phyloP scores from a whole-genome alignment of 1,140 invertebrate species.

The Brachionus plicatilis region DNA sequence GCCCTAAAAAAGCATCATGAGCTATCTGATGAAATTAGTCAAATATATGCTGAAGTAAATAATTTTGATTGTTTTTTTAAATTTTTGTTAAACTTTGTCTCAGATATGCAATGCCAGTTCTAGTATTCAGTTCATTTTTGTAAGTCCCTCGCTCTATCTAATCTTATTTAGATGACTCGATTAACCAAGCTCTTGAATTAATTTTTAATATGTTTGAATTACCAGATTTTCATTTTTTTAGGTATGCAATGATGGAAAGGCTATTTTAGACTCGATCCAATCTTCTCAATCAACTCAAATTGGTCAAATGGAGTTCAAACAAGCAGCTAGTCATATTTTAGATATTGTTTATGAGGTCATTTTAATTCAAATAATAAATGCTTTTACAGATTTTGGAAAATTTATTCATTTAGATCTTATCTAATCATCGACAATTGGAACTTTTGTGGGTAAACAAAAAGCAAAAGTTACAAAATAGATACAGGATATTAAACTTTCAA shows the following conservation, averaged over 20 bases:
- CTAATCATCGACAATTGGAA: constrained; percentile 83
- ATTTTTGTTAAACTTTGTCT: neutral
- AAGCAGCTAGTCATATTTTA: constrained; percentile 63
- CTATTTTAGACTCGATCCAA: constrained; percentile 55
- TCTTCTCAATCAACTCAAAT: constrained; percentile 67
- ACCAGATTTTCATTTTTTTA: constrained; percentile 1
- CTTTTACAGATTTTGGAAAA: neutral
- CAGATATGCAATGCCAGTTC: constrained; percentile 22
- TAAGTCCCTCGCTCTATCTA: neutral
- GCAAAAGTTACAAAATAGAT: constrained; percentile 82
- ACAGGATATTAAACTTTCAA: constrained; percentile 85
- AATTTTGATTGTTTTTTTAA: neutral
- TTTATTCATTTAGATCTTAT: constrained; percentile 68
- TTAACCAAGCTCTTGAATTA: neutral
- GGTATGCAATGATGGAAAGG: constrained; percentile 58
- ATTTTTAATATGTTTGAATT: neutral
- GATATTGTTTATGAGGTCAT: constrained; percentile 60
- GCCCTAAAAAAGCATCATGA: constrained; percentile 37
- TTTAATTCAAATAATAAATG: neutral
- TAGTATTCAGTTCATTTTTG: constrained; percentile 27
- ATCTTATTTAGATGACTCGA: neutral
- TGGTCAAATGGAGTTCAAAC: constrained; percentile 65
- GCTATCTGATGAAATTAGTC: constrained; percentile 31
- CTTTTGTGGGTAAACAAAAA: constrained; percentile 87
- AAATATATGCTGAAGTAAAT: constrained; percentile 40